Evolutionary conservation across 2,113 vertebrate species (phyloP), one percentile per base, ranked within the genome.

Genomic region (Pungitius pungitius): DNA sequence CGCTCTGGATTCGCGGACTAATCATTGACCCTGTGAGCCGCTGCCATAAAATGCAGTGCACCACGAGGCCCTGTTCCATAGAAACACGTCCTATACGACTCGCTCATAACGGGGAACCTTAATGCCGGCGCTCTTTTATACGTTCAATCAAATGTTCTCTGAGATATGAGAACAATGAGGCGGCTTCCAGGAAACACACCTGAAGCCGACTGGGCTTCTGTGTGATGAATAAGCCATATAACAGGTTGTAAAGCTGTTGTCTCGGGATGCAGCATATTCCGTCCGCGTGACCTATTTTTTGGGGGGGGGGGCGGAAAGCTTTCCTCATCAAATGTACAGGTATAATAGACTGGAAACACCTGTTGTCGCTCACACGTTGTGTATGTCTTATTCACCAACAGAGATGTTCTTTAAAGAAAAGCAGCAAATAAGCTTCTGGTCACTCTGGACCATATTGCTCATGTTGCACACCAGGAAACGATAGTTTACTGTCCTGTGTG

Each of bases 121-220:
- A 22, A 60, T 47, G 63, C 8, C 6, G 2, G 30, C 40, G 18
- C 9, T 51, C 20, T 40, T 22, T 0, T 56, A n/a, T 69, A 12
- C 35, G 51, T 62, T 73, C 51, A 72, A 74, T 76, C 56, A 84
- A 76, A 75, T 14, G 30, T 47, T 47, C 43, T 24, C 18, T 17
- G 14, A 69, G 80, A 77, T 83, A 78, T 73, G 66, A 58, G 40
- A 79, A 80, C 45, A 79, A 60, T 83, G 49, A 20, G 5, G 43
- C 1, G 27, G 51, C 18, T 63, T 33, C n/a, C 10, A 45, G 20
- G 14, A 76, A n/a, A 76, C 74, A 74, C 68, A 71, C 67, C 60
- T 87, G 58, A 73, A 73, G 52, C 30, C 60, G 63, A 78, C 45
- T 42, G 61, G 62, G 30, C 65, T 45, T 58, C 56, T 54, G 58